phyloP scores from a whole-genome alignment of 2,113 vertebrate genomes.

The Limnothrissa miodon region DNA sequence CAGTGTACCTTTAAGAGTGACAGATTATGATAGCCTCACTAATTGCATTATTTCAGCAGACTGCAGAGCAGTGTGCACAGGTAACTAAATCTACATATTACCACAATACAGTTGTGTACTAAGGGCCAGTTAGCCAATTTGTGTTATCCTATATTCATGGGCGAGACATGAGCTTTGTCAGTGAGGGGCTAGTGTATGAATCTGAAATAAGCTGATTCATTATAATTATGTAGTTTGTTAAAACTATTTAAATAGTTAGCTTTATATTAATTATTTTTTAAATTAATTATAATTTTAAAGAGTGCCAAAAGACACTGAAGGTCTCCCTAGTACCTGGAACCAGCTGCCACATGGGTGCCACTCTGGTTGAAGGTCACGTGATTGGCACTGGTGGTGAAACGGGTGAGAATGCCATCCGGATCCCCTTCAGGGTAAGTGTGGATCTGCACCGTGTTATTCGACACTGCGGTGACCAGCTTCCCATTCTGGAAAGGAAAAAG shows the following conservation, averaged over 20 bases:
- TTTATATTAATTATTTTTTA: no score
- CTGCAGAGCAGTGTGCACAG: no score
- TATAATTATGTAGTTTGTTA: no score
- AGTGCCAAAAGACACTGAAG: neutral
- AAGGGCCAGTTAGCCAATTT: neutral
- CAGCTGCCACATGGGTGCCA: conserved; percentile 85
- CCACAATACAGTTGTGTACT: neutral
- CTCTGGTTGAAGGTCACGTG: conserved; percentile 83
- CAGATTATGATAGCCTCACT: no score
- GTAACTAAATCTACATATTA: neutral
- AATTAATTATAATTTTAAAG: no score
- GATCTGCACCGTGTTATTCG: conserved; percentile 89
- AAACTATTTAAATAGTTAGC: no score
- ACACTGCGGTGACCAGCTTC: conserved; percentile 85
- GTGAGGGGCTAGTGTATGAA: no score
- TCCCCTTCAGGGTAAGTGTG: conserved; percentile 91
- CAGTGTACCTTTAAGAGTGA: no score
- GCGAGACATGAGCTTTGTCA: no score
- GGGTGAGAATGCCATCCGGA: conserved; percentile 92
- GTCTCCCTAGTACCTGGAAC: conserved; percentile 75
- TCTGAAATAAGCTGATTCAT: no score
- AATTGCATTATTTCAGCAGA: no score
- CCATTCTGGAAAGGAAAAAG: conserved; percentile 72
- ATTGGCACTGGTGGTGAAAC: conserved; percentile 89
- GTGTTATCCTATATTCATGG: no score